Evolutionary conservation across 1,140 invertebrate species (phyloP).

Genomic region (Drosophila persimilis): DNA sequence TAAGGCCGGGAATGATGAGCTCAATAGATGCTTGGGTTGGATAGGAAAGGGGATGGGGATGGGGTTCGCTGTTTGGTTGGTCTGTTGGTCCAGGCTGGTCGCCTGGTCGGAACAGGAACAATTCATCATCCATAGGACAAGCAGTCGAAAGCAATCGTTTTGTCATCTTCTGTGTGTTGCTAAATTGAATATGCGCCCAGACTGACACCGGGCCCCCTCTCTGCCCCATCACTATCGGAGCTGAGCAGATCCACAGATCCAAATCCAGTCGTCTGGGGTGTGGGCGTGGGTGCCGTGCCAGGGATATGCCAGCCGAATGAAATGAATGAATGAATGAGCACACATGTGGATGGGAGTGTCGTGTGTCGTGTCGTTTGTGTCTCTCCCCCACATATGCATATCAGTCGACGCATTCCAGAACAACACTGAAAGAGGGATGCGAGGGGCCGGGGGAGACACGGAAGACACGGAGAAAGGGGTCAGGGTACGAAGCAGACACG

Average conservation of each 20-base stretch:
- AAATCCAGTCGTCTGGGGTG: slow-evolving; percentile 20
- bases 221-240: slow-evolving; percentile 12
- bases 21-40: neutral
- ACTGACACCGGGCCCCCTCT: slow-evolving; percentile 4
- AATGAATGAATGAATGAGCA: slow-evolving; percentile 75
- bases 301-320: slow-evolving; percentile 11
- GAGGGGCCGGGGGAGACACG: neutral
- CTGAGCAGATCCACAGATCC: slow-evolving; percentile 36
- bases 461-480: neutral
- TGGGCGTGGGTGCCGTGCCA: slow-evolving; percentile 21
- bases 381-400: slow-evolving; percentile 69
- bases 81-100: neutral
- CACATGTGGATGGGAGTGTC: slow-evolving; percentile 37
- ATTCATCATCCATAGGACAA: slow-evolving; percentile 80
- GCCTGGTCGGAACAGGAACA: slow-evolving; percentile 70
- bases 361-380: slow-evolving; percentile 15
- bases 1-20: neutral
- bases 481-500: slow-evolving; percentile 35
- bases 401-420: slow-evolving; percentile 75
- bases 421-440: slow-evolving; percentile 53
- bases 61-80: neutral
- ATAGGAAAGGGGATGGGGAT: neutral
- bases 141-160: slow-evolving; percentile 81
- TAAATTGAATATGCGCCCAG: slow-evolving; percentile 72
- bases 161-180: slow-evolving; percentile 80